Conservation (phyloP, 2,113 vertebrate species). For the Dipodomys ordii region DNA sequence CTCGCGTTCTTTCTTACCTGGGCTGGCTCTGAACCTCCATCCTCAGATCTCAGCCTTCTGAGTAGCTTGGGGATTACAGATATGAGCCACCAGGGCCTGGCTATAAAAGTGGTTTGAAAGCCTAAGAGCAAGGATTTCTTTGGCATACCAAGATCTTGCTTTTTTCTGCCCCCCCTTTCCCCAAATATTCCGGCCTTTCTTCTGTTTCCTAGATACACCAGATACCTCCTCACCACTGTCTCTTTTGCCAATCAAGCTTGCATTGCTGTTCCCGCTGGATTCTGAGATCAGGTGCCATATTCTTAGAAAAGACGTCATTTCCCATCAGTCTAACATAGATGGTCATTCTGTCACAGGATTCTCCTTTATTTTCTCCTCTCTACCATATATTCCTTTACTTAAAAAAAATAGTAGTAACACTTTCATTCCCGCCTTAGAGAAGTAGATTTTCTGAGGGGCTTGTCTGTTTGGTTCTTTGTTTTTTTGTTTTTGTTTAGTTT, state of each 20-base stretch:
- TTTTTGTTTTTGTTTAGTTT: no score
- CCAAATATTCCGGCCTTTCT: background rate
- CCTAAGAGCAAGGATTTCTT: background rate
- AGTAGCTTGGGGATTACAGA: no score
- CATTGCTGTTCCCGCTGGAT: background rate
- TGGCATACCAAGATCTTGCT: background rate
- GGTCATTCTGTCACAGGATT: background rate
- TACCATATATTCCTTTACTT: background rate
- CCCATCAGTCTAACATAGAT: rapidly evolving
- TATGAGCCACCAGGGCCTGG: no score
- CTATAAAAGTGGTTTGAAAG: background rate
- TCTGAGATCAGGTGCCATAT: background rate
- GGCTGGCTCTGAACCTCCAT: no score
- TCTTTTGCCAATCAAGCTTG: background rate
- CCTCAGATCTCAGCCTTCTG: no score
- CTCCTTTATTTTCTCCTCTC: background rate
- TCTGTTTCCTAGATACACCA: background rate
- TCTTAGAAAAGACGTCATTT: background rate
- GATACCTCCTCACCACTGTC: rapidly evolving
- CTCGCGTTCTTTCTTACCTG: no score
- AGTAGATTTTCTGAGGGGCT: background rate
- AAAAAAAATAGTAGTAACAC: background rate
- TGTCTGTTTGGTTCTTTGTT: background rate
- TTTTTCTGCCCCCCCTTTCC: background rate
- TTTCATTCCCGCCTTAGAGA: background rate